Conservation (phyloP, 2,797 vertebrate genomes). For the Sebastes nivosus region DNA sequence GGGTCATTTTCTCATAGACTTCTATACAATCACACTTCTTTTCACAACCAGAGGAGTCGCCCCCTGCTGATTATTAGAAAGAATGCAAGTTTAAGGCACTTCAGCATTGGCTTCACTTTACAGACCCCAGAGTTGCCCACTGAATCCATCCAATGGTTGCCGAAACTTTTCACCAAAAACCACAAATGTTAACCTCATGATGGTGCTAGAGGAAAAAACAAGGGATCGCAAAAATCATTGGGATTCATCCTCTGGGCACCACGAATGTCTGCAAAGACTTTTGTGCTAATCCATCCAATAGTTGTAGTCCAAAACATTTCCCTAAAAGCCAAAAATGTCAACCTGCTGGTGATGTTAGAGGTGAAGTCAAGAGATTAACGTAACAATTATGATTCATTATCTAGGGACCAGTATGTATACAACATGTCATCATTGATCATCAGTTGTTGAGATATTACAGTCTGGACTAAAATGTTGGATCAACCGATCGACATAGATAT, state of each 20-base stretch:
- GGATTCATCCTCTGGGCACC: not conserved
- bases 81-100: too few species aligned
- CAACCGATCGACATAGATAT: not conserved
- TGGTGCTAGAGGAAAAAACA: not conserved
- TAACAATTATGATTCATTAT: not conserved
- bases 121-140: too few species aligned
- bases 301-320: not conserved
- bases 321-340: not conserved
- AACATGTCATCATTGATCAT: not conserved
- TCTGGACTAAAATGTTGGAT: not conserved
- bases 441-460: not conserved
- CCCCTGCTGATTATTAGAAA: too few species aligned
- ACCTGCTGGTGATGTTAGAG: not conserved
- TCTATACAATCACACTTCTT: too few species aligned
- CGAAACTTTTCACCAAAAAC: not conserved
- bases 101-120: too few species aligned
- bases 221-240: not conserved
- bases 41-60: too few species aligned
- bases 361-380: not conserved
- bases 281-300: not conserved
- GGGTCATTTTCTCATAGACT: too few species aligned
- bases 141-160: not conserved
- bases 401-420: rapidly evolving
- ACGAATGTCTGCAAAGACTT: not conserved
- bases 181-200: not conserved